Evolutionary conservation across 2,888 invertebrate species (phyloP).

Genomic region (Crossocerus cetratus): DNA sequence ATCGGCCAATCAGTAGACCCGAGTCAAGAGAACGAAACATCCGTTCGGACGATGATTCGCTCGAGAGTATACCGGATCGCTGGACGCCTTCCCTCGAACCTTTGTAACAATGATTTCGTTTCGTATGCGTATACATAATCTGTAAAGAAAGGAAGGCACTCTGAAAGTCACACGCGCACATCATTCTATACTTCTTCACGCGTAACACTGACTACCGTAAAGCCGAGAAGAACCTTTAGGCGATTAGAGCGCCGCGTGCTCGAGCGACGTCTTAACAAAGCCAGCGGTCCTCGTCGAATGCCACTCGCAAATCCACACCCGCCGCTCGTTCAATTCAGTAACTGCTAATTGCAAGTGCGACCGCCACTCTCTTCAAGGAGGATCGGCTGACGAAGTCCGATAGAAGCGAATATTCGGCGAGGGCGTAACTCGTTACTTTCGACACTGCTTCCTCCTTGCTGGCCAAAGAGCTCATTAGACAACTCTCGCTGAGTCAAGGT

Average conservation of each 20-base stretch:
- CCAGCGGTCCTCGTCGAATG: too few relatives aligned
- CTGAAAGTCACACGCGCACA: constrained; percentile 47
- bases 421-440: too few relatives aligned
- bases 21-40: neutral
- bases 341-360: too few relatives aligned
- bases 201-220: constrained; percentile 25
- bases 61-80: neutral
- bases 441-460: neutral
- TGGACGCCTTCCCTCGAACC: constrained; percentile 20
- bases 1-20: neutral
- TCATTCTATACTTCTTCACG: constrained; percentile 48
- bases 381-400: too few relatives aligned
- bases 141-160: constrained; percentile 49
- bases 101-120: constrained; percentile 40
- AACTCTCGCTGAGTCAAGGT: too few relatives aligned
- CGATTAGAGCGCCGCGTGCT: constrained; percentile 39
- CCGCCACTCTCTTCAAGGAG: too few relatives aligned
- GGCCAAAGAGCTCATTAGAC: neutral
- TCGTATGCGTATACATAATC: constrained; percentile 32
- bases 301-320: too few relatives aligned
- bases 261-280: neutral
- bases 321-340: too few relatives aligned
- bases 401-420: too few relatives aligned
- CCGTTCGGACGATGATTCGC: neutral
- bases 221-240: constrained; percentile 40